Base-by-base conservation (phyloP, 2,888 invertebrate species). In the Drosophila fungiperda region DNA sequence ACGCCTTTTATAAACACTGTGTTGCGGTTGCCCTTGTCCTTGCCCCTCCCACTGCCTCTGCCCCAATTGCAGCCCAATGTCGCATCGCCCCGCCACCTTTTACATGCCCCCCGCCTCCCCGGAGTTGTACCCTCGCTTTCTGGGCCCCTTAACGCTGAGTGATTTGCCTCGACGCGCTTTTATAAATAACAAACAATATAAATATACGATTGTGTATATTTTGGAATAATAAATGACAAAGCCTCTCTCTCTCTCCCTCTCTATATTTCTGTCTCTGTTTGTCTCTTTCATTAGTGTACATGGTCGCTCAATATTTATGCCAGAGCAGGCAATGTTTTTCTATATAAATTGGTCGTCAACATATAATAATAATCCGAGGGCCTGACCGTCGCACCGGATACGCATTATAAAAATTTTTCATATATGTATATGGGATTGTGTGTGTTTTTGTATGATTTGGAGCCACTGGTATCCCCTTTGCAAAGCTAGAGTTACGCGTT, bases 141-240 rank as follows among this genome's bases (percentile, higher is more conserved):
- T 55, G 61, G 67, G 68, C 29, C 70, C 63, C 80, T 71, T 66
- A 73, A 69, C 58, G 55, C 71, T 72, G 82, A 86, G 74, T 83
- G 83, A 81, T 83, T 86, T 86, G 83, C 81, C 76, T 81, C 73
- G 68, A 83, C 81, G 81, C 83, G 78, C 74, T 81, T 83, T 83
- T 81, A 81, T 70, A 69, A 73, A 70, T 69, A 78, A 73, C 72
- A 72, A 78, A 82, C 71, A 80, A 73, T 67, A 73, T 75, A 60
- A 61, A 68, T 60, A 60, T 63, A 52, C 67, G 59, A 61, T 63
- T 76, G 69, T 67, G 20, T 64, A 57, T 70, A 67, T 40, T 66
- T 54, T 36, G 40, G 50, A 76, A 76, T 76, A 72, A 76, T 73
- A 63, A 65, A 36, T 77, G 64, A 74, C 78, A 78, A 63, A 59